phyloP scores from a whole-genome alignment of 92 coral and sea anemone species.

The Blastomussa wellsi region DNA sequence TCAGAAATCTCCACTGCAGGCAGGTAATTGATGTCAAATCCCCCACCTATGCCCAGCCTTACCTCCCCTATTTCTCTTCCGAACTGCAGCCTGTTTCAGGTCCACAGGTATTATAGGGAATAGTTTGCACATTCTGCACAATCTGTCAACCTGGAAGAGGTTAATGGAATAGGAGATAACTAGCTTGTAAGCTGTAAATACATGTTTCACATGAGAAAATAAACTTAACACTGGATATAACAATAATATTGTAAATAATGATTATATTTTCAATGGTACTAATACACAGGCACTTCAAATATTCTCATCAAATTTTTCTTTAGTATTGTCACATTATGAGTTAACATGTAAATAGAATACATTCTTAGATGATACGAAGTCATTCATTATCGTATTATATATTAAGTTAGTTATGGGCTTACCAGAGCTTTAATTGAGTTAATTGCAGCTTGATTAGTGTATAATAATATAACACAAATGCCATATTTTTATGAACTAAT shows the following conservation, averaged over 20 bases:
- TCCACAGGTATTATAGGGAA: background rate
- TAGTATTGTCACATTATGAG: background rate
- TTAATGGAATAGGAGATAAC: background rate
- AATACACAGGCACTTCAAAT: background rate
- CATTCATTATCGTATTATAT: too few species aligned
- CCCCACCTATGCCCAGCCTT: too few species aligned
- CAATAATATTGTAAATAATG: background rate
- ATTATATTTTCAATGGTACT: background rate
- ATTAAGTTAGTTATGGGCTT: background rate
- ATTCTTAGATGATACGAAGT: background rate
- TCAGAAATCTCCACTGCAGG: too few species aligned
- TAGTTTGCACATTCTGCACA: background rate
- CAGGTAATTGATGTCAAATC: too few species aligned
- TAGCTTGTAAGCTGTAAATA: background rate
- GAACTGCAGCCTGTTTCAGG: background rate
- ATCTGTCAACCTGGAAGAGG: background rate
- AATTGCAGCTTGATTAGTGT: background rate
- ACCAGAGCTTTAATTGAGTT: background rate
- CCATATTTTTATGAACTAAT: conserved; percentile 8
- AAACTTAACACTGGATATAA: background rate
- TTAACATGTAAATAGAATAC: background rate
- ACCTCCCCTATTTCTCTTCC: background rate
- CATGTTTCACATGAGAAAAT: background rate
- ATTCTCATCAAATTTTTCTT: background rate
- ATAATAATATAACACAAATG: background rate